Conservation (phyloP, 2,113 vertebrate genomes). For the Podilymbus podiceps region DNA sequence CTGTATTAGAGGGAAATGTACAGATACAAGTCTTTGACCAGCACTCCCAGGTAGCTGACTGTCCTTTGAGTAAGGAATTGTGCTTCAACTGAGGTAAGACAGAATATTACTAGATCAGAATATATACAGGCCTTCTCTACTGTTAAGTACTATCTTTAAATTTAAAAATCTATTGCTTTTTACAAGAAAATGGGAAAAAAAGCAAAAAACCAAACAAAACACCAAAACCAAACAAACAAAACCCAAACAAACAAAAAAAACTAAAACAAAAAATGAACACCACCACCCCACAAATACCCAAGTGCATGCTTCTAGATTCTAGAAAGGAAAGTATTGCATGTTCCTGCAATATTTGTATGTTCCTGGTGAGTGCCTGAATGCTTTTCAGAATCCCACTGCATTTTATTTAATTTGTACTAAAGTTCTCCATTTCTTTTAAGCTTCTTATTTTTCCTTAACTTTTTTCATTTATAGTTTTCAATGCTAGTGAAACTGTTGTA, state of each 20-base stretch:
- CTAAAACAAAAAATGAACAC: too few species aligned
- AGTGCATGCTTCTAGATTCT: background rate
- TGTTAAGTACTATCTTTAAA: background rate
- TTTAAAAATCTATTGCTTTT: background rate
- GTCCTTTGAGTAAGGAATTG: background rate
- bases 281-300: too few species aligned
- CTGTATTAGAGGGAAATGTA: background rate
- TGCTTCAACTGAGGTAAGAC: background rate
- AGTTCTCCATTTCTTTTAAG: background rate
- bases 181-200: background rate
- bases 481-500: background rate
- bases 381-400: background rate
- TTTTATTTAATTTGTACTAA: background rate
- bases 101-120: background rate
- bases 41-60: background rate
- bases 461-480: background rate
- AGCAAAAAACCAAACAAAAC: background rate
- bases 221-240: background rate
- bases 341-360: background rate
- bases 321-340: background rate
- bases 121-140: background rate
- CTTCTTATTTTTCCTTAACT: background rate
- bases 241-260: too few species aligned
- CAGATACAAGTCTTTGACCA: background rate
- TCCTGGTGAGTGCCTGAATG: background rate